Evolutionary conservation across 2,888 invertebrate species (phyloP), one percentile per base, ranked within the genome.

Genomic region (Linyphia triangularis): DNA sequence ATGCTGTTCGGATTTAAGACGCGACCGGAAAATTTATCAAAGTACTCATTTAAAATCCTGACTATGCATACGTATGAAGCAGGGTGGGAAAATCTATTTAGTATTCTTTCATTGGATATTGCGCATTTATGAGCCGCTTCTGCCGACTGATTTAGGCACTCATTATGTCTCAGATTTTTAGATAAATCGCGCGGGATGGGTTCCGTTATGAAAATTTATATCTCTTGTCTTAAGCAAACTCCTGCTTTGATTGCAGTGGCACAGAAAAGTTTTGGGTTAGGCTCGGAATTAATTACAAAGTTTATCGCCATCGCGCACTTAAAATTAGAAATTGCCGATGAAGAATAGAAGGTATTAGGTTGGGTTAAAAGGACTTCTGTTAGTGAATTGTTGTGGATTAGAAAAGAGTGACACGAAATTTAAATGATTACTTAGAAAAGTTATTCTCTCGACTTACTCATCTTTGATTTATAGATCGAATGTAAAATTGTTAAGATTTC

Each of bases 81-180:
- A 16, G 40, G 72, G 72, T 26, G 63, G 63, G 26, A 72, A 67
- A 79, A 79, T 79, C 79, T 67, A 79, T 79, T 79, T 67, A 65
- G 79, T 28, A 79, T 79, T 79, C 79, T 79, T 79, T 79, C 65
- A 67, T 51, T 67, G 51, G 79, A 67, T 67, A 43, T 67, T 79
- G 30, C 30, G 67, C 51, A 79, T 67, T 79, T 79, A 79, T 65
- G 63, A 78, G 78, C 40, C n/a, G n/a, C n/a, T n/a, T n/a, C n/a
- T n/a, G n/a, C n/a, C 28, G 10, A 30, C 79, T 67, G 51, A 51
- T 28, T 79, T 51, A 43, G 59, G 30, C 30, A 51, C 67, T 79
- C 65, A 65, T 78, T 69, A 79, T 79, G 69, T 24, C 59, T 22
- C 28, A 70, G 69, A 81, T 81, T 81, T 81, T 81, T 81, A 81